phyloP scores from a whole-genome alignment of 2,888 invertebrate species.

The Drosophila mayaguana region DNA sequence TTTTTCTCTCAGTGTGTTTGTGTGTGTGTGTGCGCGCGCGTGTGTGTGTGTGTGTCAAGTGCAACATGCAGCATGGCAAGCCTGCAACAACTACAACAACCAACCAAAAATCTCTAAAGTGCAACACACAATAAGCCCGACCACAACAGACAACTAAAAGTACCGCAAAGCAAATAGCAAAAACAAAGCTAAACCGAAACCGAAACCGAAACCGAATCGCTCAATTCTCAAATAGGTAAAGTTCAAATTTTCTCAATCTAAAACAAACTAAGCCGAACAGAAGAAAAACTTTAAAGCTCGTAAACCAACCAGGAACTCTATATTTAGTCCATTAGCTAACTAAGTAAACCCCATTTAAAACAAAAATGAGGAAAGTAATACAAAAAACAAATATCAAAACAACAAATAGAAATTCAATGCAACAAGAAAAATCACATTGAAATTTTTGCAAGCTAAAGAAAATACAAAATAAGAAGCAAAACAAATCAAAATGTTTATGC shows the following conservation, averaged over 20 bases:
- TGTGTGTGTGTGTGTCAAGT: constrained; percentile 25
- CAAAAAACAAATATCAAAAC: constrained; percentile 17
- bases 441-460: constrained; percentile 35
- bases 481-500: neutral
- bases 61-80: constrained; percentile 40
- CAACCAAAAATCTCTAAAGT: constrained; percentile 7
- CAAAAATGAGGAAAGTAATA: too few relatives aligned
- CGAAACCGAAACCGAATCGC: constrained; percentile 31
- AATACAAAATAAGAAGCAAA: neutral
- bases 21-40: constrained; percentile 15
- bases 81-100: constrained; percentile 31
- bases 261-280: constrained; percentile 20
- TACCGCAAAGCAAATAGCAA: neutral
- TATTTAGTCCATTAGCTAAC: constrained; percentile 16
- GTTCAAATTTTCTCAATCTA: constrained; percentile 71
- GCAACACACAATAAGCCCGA: constrained; percentile 15
- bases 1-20: constrained; percentile 22
- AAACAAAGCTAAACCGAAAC: constrained; percentile 21
- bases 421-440: constrained; percentile 79
- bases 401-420: constrained; percentile 74
- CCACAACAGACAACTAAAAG: neutral
- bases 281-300: constrained; percentile 10
- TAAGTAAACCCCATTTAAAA: constrained; percentile 16
- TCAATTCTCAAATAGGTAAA: constrained; percentile 70
- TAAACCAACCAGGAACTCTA: constrained; percentile 23